phyloP scores from a whole-genome alignment of 2,113 vertebrate species.

The Dasyornis broadbenti region DNA sequence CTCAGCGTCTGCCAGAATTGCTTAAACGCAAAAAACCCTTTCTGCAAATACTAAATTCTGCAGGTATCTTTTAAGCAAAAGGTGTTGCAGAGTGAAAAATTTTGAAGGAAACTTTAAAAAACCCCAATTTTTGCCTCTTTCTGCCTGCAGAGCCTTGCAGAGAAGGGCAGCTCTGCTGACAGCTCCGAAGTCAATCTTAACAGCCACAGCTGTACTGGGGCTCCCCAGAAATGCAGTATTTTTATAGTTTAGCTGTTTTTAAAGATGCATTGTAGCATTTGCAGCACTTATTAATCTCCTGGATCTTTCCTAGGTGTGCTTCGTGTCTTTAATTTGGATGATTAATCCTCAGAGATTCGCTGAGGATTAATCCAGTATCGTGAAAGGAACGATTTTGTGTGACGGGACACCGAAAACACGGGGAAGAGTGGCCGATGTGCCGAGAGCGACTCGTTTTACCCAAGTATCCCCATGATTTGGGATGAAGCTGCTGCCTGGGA shows the following conservation, averaged over 20 bases:
- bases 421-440: rapidly evolving
- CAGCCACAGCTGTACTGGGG: rapidly evolving
- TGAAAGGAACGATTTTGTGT: rapidly evolving
- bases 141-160: not conserved
- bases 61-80: rapidly evolving
- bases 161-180: not conserved
- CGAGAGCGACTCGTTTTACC: rapidly evolving
- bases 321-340: rapidly evolving
- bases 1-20: rapidly evolving
- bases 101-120: not conserved
- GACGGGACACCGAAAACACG: rapidly evolving
- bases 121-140: not conserved
- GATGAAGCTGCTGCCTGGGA: not conserved
- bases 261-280: not conserved
- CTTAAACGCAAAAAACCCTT: not conserved
- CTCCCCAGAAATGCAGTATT: rapidly evolving
- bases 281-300: not conserved
- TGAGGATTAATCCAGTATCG: rapidly evolving
- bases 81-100: not conserved
- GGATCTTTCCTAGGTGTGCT: not conserved
- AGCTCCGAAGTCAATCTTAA: not conserved
- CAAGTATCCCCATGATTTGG: not conserved
- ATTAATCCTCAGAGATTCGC: not conserved
- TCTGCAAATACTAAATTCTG: not conserved
- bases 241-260: not conserved